Conservation (phyloP, 2,888 invertebrate species). For the Nemurella pictetii region DNA sequence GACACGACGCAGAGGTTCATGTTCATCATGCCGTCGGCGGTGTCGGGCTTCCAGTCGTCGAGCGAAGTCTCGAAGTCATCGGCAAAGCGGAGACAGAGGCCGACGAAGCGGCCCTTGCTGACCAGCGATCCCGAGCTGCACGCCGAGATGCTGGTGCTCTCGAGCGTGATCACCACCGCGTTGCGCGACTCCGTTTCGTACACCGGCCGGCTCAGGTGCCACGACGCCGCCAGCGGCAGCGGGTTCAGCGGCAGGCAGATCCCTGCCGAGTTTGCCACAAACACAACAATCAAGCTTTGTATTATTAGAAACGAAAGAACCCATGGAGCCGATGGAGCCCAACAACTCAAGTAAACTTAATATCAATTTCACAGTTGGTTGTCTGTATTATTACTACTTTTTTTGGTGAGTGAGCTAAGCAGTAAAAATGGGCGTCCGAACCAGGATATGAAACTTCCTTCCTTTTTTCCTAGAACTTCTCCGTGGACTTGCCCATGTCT, state of each 20-base stretch:
- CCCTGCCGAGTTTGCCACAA: conserved; percentile 57
- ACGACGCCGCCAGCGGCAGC: conserved; percentile 52
- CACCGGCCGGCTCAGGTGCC: conserved; percentile 64
- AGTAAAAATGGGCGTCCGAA: no score
- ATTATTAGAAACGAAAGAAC: no score
- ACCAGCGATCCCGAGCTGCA: conserved; percentile 95
- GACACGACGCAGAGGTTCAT: conserved; percentile 97
- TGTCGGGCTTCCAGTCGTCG: conserved; percentile 96
- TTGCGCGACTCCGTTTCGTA: conserved; percentile 81
- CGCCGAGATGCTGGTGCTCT: conserved; percentile 93
- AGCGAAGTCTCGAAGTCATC: conserved; percentile 96
- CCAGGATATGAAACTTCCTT: no score
- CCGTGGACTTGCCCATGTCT: conserved; percentile 73
- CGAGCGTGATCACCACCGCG: conserved; percentile 93
- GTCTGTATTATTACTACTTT: no score
- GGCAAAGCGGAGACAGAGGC: conserved; percentile 91
- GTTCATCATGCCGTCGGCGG: conserved; percentile 68
- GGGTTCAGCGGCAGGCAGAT: conserved; percentile 48
- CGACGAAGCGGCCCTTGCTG: conserved; percentile 84
- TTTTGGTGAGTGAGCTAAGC: no score
- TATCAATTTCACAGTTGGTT: no score
- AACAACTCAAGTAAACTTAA: no score
- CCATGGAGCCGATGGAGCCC: no score
- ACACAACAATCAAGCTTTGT: no score
- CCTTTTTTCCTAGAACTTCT: no score